Evolutionary conservation across 64 coral and sea anemone genomes (phyloP).

Genomic region (Pachyseris speciosa): DNA sequence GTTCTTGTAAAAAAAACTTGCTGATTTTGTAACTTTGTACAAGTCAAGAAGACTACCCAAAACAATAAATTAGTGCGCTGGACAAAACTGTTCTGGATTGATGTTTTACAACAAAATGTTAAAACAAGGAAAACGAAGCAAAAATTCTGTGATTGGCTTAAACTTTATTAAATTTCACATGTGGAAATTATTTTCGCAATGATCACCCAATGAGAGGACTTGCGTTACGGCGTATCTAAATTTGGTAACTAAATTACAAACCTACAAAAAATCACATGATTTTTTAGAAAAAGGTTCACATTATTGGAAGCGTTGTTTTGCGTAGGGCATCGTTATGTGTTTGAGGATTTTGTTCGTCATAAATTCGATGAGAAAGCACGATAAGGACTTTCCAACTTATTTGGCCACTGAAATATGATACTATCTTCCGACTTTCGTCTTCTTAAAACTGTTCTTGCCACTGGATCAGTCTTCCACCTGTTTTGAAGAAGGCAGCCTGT

Average conservation of each 20-base stretch:
- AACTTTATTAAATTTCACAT: background rate
- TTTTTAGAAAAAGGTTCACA: background rate
- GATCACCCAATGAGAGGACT: background rate
- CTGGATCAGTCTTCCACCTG: background rate
- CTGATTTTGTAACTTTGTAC: no score
- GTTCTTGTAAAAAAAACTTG: no score
- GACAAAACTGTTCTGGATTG: background rate
- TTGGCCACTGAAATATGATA: background rate
- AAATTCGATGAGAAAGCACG: background rate
- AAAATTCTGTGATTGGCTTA: background rate
- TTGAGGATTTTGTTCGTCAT: background rate
- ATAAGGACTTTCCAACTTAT: background rate
- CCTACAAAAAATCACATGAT: background rate
- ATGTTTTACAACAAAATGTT: background rate
- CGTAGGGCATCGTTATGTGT: background rate
- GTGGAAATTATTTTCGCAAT: background rate
- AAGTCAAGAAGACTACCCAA: no score
- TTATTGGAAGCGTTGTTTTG: background rate
- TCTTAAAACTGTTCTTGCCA: slow-evolving; percentile 3
- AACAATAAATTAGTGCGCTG: background rate
- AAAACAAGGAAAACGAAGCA: background rate
- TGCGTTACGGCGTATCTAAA: background rate
- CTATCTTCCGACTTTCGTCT: background rate
- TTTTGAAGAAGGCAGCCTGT: no score
- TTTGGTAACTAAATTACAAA: no score